Evolutionary conservation across 1,140 invertebrate genomes (phyloP), one percentile per base, ranked within the genome.

Genomic region (Procambarus clarkii): DNA sequence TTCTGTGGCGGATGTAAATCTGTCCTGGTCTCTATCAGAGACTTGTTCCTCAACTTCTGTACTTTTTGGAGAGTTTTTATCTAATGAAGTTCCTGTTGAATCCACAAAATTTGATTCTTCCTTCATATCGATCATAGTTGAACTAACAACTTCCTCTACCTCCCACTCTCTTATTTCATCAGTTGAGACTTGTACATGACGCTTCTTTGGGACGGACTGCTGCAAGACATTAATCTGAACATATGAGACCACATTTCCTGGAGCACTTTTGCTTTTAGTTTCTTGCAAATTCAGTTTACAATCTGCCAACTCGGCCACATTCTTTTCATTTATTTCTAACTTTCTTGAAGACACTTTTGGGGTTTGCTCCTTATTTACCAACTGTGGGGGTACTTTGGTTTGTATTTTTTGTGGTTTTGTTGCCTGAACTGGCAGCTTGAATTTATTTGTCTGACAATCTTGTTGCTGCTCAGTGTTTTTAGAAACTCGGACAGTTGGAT

Each of bases 201-300:
- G 74, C 15, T 90, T 77, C 24, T 64, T n/a, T 5, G 34, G 58
- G 24, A 3, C 69, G 5, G 7, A 34, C 60, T 54, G 60, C 24
- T 60, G 54, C 7, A 69, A 45, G 11, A 91, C 89, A 86, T 91
- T 91, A 24, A 91, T 80, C 15, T 83, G 89, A 48, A 91, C 89
- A 50, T 80, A 86, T 34, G 89, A 85, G 46, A 50, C 15, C 2
- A 91, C 74, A 86, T 91, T 79, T 15, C 64, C 89, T 48, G 88
- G 44, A 8, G 82, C 74, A 69, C 46, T 54, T 8, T 18, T 50
- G 13, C 21, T 60, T 48, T 71, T 18, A 34, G 21, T 64, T 64
- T 44, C 60, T 69, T 71, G 15, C 15, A 48, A 24, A 18, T 54
- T 60, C 60, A 77, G 46, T n/a, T 79, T 74, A 3, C 45, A 24